Evolutionary conservation across 92 coral and sea anemone genomes (phyloP).

Genomic region (Nematostella vectensis): DNA sequence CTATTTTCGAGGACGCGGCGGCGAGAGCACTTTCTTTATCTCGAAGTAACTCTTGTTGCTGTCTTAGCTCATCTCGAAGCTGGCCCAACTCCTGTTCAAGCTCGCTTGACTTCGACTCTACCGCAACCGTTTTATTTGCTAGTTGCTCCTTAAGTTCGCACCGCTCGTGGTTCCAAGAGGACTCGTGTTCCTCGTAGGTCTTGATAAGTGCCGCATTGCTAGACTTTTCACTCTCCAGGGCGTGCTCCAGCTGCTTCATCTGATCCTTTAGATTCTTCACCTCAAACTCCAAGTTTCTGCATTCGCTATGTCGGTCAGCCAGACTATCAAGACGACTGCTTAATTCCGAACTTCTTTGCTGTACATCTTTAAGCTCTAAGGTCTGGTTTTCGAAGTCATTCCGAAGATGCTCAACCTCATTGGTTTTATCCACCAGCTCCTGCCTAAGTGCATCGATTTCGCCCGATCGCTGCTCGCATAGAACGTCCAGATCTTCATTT

Average conservation of each 20-base stretch:
- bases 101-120: slow-evolving; percentile 1
- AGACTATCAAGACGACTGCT: slow-evolving; percentile 33
- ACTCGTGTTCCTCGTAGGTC: slow-evolving; percentile 54
- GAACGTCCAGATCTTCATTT: slow-evolving; percentile 23
- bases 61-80: slow-evolving; percentile 27
- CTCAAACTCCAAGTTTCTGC: slow-evolving; percentile 20
- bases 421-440: slow-evolving; percentile 13
- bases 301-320: slow-evolving; percentile 29
- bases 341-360: slow-evolving; percentile 20
- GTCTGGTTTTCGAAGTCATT: slow-evolving; percentile 40
- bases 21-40: slow-evolving; percentile 27
- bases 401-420: slow-evolving; percentile 37
- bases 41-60: slow-evolving; percentile 9
- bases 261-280: slow-evolving; percentile 38
- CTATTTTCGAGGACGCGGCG: slow-evolving; percentile 5
- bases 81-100: slow-evolving; percentile 21
- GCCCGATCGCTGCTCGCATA: slow-evolving; percentile 44
- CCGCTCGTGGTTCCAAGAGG: slow-evolving; percentile 51
- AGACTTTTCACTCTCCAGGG: slow-evolving; percentile 34
- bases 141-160: slow-evolving; percentile 12
- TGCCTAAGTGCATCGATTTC: slow-evolving; percentile 31
- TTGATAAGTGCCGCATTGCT: slow-evolving; percentile 38
- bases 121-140: background rate
- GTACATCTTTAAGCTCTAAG: slow-evolving; percentile 38
- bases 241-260: slow-evolving; percentile 38